Conservation (phyloP, 2,113 vertebrate species). For the Felis chaus region DNA sequence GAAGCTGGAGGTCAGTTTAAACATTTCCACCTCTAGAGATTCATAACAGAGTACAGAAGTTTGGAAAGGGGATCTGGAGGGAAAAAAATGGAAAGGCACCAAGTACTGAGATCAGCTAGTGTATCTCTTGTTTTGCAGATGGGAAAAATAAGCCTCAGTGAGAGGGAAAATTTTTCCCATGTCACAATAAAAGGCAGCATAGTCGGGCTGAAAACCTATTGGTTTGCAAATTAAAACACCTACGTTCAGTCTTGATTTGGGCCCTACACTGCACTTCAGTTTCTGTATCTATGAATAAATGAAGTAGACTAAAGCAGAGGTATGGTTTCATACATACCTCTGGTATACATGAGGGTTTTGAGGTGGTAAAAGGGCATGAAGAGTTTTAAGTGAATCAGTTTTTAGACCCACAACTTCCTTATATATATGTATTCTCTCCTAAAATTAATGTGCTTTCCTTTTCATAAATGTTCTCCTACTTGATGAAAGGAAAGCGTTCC, state of each 20-base stretch:
- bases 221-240: background rate
- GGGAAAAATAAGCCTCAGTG: background rate
- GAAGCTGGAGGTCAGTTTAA: background rate
- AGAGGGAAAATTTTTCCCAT: background rate
- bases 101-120: background rate
- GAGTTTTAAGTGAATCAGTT: background rate
- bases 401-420: background rate
- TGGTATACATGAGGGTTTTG: background rate
- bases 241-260: background rate
- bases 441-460: background rate
- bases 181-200: background rate
- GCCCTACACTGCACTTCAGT: background rate
- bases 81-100: background rate
- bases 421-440: background rate
- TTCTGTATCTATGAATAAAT: background rate
- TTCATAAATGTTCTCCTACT: background rate
- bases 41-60: background rate
- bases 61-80: background rate
- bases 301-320: background rate
- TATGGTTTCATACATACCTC: background rate
- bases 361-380: background rate
- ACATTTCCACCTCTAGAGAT: background rate
- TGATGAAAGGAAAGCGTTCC: background rate
- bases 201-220: background rate
- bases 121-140: background rate